Base-by-base conservation (phyloP, 2,888 invertebrate genomes). In the Diplolepis rosae region DNA sequence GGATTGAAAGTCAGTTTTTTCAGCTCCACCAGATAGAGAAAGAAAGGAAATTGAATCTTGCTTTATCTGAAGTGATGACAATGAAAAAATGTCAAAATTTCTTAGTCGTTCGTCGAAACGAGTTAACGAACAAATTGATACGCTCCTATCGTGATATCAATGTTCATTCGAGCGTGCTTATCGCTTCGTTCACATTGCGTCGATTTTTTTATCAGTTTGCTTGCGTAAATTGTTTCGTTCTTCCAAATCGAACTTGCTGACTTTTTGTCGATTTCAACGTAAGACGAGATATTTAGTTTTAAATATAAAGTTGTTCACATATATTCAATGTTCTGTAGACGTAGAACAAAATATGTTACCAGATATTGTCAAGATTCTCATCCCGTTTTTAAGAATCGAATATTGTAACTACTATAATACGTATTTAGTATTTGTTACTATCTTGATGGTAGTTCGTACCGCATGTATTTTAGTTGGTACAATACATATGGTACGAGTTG, bases 31-130 rank as follows among this genome's bases (percentile, higher is more conserved):
- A 35, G 13, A 65, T 18, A 68, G 50, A 68, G 28, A 56, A 51
- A 69, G 70, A 80, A 79, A 84, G 83, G 85, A 85, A 87, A 87
- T 87, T 87, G 87, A 87, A 87, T 87, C 83, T 83, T 77, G 82
- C 82, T 85, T 85, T 86, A 87, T 87, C 87, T 85, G 77, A 78
- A 77, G 76, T 76, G 79, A 79, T 73, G 76, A 75, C 73, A 76
- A 70, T 76, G 76, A 77, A 73, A 75, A 77, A 77, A 74, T 76
- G 76, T 74, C 75, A 70, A 69, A 66, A 69, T 69, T 75, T 69
- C 70, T 69, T 66, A 70, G 51, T 71, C 56, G 15, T 61, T n/a
- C 65, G 15, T 65, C 70, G 69, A 69, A 71, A 67, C 69, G 69
- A 74, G 76, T 79, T 80, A 79, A 78, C 79, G 82, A 83, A 83